These are phyloP conservation scores for Kobus ellipsiprymnus DNA, from an alignment of 2,113 vertebrate genomes.

Conservation along the genomic window DNA sequence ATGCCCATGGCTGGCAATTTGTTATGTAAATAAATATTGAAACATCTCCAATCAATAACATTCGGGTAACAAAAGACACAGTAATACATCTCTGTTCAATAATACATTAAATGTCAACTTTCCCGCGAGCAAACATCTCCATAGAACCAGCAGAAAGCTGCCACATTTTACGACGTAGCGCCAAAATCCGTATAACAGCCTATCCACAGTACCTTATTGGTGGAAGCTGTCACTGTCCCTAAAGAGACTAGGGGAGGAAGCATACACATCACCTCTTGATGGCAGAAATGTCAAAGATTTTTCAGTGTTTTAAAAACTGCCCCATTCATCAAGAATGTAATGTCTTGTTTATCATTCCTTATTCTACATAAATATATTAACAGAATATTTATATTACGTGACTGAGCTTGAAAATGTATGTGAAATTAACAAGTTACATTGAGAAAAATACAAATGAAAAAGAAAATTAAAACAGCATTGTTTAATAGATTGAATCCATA, in stretches of 20 bases:
- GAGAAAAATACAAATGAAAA: neutral
- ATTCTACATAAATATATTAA: neutral
- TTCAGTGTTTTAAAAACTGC: neutral
- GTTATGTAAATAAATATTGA: neutral
- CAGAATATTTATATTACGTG: neutral
- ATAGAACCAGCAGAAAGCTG: neutral
- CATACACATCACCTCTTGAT: neutral
- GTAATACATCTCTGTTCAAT: neutral
- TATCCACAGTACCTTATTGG: neutral
- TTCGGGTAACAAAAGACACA: neutral
- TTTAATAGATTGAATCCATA: neutral
- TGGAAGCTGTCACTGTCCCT: neutral
- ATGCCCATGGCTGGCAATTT: neutral
- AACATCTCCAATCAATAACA: neutral
- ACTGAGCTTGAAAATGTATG: neutral
- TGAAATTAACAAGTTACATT: neutral
- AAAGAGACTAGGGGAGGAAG: neutral
- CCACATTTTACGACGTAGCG: neutral
- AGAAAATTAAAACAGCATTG: neutral
- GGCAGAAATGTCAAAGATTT: neutral
- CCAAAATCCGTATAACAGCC: neutral
- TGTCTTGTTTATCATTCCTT: neutral
- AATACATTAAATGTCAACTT: neutral
- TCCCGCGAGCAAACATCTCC: neutral
- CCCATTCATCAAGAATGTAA: neutral